Percentiles rank a stretch among this genome's conserved stretches.
These are phyloP conservation scores for Poeciliopsis gracilis DNA, from an alignment of 2,797 vertebrate species.

Conservation along the genomic window DNA sequence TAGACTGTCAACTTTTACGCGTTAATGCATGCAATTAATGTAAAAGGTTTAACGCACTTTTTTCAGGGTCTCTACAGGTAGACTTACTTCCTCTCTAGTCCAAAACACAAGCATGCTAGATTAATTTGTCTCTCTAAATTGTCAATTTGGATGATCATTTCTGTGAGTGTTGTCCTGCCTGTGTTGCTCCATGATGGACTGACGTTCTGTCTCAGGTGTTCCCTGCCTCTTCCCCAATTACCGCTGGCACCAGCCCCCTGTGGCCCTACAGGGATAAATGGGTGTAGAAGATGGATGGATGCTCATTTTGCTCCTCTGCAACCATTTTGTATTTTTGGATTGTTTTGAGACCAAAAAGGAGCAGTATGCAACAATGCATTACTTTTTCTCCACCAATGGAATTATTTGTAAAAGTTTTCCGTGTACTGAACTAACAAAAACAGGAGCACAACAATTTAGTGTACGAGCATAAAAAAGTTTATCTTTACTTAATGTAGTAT, in stretches of 20 bases:
- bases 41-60: too few relatives aligned
- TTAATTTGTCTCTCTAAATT: background rate
- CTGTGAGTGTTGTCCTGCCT: constrained; percentile 1
- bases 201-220: background rate
- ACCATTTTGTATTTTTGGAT: background rate
- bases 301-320: background rate
- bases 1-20: too few relatives aligned
- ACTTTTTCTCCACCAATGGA: background rate
- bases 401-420: background rate
- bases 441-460: background rate
- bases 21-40: too few relatives aligned
- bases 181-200: background rate
- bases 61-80: background rate
- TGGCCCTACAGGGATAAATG: background rate
- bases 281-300: background rate
- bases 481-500: background rate
- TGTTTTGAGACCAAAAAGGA: background rate
- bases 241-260: background rate
- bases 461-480: background rate
- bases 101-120: background rate
- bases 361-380: background rate
- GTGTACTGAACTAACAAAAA: background rate
- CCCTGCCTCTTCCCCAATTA: background rate
- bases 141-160: background rate
- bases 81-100: background rate